Evolutionary conservation across 2,113 vertebrate genomes (phyloP), one percentile per base, ranked within the genome.

Genomic region (Anthoscopus minutus): DNA sequence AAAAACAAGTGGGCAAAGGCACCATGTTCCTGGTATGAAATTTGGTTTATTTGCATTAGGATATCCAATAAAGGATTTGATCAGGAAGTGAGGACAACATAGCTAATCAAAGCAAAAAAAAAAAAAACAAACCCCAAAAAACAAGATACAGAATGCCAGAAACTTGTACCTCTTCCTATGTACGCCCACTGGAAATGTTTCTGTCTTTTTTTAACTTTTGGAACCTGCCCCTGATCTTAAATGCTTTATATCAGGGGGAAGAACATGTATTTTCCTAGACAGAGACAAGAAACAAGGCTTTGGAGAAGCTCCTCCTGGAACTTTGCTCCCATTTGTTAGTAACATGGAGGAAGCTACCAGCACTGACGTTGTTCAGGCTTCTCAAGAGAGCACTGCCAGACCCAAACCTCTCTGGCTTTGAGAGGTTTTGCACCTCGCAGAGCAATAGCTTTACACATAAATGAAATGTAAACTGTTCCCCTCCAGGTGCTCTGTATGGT

Each of bases 301-400:
- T n/a, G 30, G 61, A 85, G 22, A 33, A 80, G 42, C 37, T 10
- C 30, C n/a, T 91, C 18, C 35, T 37, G 31, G 19, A 60, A 48
- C 40, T 88, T 60, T 72, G 45, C 30, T 72, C 31, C 25, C 20
- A 14, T 22, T 12, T 56, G 12, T 31, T 45, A 33, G 54, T 14
- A 31, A n/a, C 21, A 15, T 8, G 42, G 86, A 40, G 81, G 69
- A 40, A 67, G 24, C 9, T 14, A 23, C 47, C 42, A 54, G 51
- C 27, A 9, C 28, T 71, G 5, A 0, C 8, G 14, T 33, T 1
- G 0, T 40, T 81, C 13, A 24, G 42, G 64, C 4, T 2, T 50
- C 69, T 78, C 45, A 37, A 22, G 22, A 35, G n/a, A 79, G 25
- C 40, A 11, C 25, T 35, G 18, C 42, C 15, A 16, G 50, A 53